These are phyloP conservation scores for Artibeus lituratus DNA, from an alignment of 2,797 vertebrate species.

Conservation along the genomic window DNA sequence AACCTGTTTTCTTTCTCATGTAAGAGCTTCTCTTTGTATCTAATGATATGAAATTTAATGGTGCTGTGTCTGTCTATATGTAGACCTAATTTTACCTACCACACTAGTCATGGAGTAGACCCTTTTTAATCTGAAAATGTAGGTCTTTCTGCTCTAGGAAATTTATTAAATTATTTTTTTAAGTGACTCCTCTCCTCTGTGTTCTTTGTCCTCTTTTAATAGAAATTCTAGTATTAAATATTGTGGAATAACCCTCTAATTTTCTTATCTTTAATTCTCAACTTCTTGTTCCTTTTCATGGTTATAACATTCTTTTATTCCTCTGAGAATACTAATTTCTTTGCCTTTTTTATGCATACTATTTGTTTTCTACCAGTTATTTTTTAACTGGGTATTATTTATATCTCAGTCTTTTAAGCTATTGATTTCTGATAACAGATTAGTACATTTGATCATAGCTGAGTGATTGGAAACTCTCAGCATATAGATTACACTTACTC, in stretches of 20 bases:
- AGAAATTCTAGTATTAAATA: background rate
- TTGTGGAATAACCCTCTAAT: background rate
- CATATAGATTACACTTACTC: background rate
- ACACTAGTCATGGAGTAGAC: background rate
- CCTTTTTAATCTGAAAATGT: background rate
- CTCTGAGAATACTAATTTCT: background rate
- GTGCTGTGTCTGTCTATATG: background rate
- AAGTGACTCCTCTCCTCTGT: background rate
- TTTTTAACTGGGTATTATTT: background rate
- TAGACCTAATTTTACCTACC: background rate
- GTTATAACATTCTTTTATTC: background rate
- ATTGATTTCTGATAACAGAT: background rate
- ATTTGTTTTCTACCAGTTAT: constrained; percentile 19
- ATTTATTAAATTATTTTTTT: constrained; percentile 2
- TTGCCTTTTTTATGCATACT: background rate
- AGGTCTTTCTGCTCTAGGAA: background rate
- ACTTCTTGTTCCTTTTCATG: background rate
- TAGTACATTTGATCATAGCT: background rate
- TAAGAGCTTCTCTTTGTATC: background rate
- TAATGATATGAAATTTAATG: background rate
- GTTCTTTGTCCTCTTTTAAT: background rate
- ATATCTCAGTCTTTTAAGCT: constrained; percentile 1
- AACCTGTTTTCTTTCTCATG: background rate
- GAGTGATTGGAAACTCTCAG: background rate
- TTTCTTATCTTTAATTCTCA: background rate